phyloP scores from a whole-genome alignment of 1,140 invertebrate species.

The Piezodorus guildinii region DNA sequence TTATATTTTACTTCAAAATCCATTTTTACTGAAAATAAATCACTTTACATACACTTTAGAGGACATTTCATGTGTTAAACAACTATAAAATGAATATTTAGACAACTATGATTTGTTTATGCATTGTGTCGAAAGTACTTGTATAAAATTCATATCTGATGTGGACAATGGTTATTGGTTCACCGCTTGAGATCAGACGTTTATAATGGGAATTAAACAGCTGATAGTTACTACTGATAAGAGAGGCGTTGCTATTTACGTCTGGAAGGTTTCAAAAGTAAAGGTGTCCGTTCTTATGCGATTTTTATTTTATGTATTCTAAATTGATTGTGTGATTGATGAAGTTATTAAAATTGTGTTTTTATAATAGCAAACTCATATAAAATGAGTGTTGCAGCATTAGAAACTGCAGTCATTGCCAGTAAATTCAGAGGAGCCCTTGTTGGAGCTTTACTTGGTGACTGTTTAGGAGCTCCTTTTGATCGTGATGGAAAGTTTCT shows the following conservation, averaged over 20 bases:
- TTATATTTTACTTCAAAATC: constrained; percentile 29
- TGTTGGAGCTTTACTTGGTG: constrained; percentile 54
- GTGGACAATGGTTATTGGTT: constrained; percentile 4
- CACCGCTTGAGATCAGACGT: background rate
- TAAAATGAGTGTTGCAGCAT: too few relatives aligned
- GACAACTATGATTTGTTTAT: too few relatives aligned
- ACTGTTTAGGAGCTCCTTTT: constrained; percentile 59
- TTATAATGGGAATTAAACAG: background rate
- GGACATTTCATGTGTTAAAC: too few relatives aligned
- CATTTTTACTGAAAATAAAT: constrained; percentile 15
- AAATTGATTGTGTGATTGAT: too few relatives aligned
- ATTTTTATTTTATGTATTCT: too few relatives aligned
- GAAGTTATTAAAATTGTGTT: too few relatives aligned
- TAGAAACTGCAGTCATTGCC: too few relatives aligned
- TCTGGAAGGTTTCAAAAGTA: background rate
- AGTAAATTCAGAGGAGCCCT: constrained; percentile 53
- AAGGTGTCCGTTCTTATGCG: too few relatives aligned
- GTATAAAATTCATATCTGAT: background rate
- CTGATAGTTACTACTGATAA: constrained; percentile 1
- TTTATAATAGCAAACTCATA: too few relatives aligned
- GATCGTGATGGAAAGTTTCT: constrained; percentile 45
- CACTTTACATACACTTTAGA: too few relatives aligned
- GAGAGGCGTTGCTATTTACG: background rate
- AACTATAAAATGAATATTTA: too few relatives aligned
- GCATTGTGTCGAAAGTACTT: too few relatives aligned